phyloP scores from a whole-genome alignment of 2,113 vertebrate genomes.

The Phylloscopus trochiloides region DNA sequence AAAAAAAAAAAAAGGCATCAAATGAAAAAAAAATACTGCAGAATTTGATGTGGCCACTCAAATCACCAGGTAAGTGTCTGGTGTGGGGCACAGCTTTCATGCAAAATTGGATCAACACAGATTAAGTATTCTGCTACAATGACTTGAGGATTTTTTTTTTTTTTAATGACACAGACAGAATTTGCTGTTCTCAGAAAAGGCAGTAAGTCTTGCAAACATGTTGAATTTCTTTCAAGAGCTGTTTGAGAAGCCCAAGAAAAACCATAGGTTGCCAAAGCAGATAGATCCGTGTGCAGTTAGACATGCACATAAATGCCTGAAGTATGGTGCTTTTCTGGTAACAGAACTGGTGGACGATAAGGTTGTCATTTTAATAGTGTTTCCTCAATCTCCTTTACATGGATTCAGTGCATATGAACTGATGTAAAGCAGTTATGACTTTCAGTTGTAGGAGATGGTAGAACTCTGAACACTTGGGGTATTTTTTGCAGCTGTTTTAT shows the following conservation, averaged over 20 bases:
- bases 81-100: background rate
- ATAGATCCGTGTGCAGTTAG: background rate
- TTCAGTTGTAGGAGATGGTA: background rate
- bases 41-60: background rate
- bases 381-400: background rate
- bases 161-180: background rate
- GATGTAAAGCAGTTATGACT: background rate
- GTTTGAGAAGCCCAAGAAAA: background rate
- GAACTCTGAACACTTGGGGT: background rate
- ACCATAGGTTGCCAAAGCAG: background rate
- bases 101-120: background rate
- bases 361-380: background rate
- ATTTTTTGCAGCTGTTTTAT: background rate
- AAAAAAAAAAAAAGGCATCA: background rate
- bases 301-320: background rate
- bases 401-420: background rate
- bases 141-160: background rate
- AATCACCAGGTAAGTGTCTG: background rate
- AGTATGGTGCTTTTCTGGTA: background rate
- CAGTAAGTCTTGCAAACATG: background rate
- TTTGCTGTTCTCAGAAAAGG: background rate
- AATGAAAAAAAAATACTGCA: background rate
- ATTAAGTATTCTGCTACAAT: background rate
- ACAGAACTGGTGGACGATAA: background rate
- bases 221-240: background rate